Conservation (phyloP, 2,888 invertebrate species). For the Tineola bisselliella region DNA sequence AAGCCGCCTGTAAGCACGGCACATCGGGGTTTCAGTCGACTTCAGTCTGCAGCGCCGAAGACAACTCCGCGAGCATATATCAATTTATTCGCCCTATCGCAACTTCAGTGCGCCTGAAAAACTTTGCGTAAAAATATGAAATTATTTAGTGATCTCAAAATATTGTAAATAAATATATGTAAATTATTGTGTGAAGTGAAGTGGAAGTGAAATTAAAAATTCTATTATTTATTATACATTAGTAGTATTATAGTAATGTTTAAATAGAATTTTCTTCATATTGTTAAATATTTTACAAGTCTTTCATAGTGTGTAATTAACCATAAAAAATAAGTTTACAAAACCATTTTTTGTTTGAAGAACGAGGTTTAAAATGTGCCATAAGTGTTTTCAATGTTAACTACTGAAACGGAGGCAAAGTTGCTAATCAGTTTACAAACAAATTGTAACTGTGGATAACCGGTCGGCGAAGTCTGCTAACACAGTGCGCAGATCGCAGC, state of each 20-base stretch:
- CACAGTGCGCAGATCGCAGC: slow-evolving; percentile 28
- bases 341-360: slow-evolving; percentile 40
- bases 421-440: slow-evolving; percentile 60
- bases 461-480: slow-evolving; percentile 36
- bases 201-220: neutral
- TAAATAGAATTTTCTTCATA: neutral
- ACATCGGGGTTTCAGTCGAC: neutral
- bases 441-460: slow-evolving; percentile 34
- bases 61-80: neutral
- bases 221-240: too few species aligned
- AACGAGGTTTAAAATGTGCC: slow-evolving; percentile 48
- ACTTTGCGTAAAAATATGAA: neutral
- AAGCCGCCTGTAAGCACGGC: neutral
- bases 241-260: too few species aligned
- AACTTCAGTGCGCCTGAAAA: neutral
- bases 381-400: slow-evolving; percentile 57
- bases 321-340: slow-evolving; percentile 39
- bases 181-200: neutral
- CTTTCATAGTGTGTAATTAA: slow-evolving; percentile 25
- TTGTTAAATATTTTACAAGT: neutral
- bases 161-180: neutral
- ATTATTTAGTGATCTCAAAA: neutral
- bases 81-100: neutral
- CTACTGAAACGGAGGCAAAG: slow-evolving; percentile 49
- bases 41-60: neutral